Evolutionary conservation across 2,113 vertebrate genomes (phyloP).

Genomic region (Lepus europaeus): DNA sequence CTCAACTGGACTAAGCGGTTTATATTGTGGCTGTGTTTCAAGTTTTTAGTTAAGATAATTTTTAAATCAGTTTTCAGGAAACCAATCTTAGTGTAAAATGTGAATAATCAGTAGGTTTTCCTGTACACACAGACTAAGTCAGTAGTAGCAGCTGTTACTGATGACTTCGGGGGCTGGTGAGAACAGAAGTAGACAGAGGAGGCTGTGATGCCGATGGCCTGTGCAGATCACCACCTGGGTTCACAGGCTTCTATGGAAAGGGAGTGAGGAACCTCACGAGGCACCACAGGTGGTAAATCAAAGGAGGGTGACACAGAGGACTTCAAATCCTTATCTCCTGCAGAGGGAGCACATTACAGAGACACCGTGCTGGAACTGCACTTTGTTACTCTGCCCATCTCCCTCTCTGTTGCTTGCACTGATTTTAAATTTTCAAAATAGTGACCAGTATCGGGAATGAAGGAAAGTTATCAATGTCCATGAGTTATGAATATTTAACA

Average conservation of each 20-base stretch:
- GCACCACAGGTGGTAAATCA: not conserved
- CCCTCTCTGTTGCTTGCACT: not conserved
- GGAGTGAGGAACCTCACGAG: not conserved
- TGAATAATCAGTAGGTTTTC: not conserved
- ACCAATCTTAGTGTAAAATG: not conserved
- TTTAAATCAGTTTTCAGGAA: not conserved
- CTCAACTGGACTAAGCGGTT: not conserved
- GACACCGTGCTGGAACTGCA: rapidly evolving
- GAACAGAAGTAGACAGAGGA: not conserved
- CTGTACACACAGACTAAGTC: not conserved
- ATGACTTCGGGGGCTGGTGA: not conserved
- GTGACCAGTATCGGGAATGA: not conserved
- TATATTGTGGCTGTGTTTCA: not conserved
- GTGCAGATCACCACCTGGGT: rapidly evolving
- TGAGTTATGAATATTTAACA: not conserved
- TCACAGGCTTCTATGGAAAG: not conserved
- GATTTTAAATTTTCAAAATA: not conserved
- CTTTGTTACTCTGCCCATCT: not conserved
- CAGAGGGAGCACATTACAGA: rapidly evolving
- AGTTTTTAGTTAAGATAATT: not conserved
- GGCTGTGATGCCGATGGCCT: not conserved
- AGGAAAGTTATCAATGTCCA: not conserved
- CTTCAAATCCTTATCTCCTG: rapidly evolving
- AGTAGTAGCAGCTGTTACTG: not conserved
- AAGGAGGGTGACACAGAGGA: rapidly evolving